Percentiles rank a stretch among this genome's conserved stretches.
Conservation (phyloP, 2,797 vertebrate species). For the Neoniphon sammara region DNA sequence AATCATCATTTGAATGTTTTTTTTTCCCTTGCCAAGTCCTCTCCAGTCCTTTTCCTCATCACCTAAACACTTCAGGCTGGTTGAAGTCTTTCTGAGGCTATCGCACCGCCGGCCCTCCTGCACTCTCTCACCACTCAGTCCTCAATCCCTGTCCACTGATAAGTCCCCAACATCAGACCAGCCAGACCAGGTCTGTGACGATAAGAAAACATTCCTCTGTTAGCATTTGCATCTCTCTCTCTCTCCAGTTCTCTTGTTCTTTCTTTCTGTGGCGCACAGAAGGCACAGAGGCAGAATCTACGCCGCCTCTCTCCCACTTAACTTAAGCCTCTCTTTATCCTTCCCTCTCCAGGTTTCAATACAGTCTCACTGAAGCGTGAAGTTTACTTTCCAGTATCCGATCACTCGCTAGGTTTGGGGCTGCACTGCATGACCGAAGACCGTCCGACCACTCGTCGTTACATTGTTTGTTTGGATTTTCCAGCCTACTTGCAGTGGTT, state of each 20-base stretch:
- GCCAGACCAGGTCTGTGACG: constrained; percentile 64
- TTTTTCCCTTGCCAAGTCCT: constrained; percentile 46
- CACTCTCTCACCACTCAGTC: constrained; percentile 67
- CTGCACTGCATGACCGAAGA: constrained; percentile 59
- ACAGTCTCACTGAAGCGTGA: constrained; percentile 20
- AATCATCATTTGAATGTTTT: constrained; percentile 36
- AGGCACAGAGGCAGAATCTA: background rate
- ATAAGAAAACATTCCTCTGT: constrained; percentile 76
- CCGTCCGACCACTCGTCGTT: constrained; percentile 48
- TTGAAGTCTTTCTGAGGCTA: constrained; percentile 46
- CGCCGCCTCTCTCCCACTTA: constrained; percentile 6
- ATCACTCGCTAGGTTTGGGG: constrained; percentile 44
- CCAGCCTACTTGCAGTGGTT: constrained; percentile 49
- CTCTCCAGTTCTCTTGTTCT: constrained; percentile 6
- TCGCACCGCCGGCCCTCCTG: constrained; percentile 36
- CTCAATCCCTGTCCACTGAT: constrained; percentile 66
- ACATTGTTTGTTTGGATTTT: constrained; percentile 76
- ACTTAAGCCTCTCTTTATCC: background rate
- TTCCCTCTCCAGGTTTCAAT: constrained; percentile 32
- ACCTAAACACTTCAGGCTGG: constrained; percentile 46
- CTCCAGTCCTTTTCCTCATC: constrained; percentile 33
- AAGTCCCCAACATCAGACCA: constrained; percentile 62
- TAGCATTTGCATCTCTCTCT: constrained; percentile 31
- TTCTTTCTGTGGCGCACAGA: background rate
- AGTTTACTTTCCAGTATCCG: constrained; percentile 63